These are phyloP conservation scores for Brachionus rubens DNA, from an alignment of 1,140 invertebrate species.

Conservation along the genomic window DNA sequence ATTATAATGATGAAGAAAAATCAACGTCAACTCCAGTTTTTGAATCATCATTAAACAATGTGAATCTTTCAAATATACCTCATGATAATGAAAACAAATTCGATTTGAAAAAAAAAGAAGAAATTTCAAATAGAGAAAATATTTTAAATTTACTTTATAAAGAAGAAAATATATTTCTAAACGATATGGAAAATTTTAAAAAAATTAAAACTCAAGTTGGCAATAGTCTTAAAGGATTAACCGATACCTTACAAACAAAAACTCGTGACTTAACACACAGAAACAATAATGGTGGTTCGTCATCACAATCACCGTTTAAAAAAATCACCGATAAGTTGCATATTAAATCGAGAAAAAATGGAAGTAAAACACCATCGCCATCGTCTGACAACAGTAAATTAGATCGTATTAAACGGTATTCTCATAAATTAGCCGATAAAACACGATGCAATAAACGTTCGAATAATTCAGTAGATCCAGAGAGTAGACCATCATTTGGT, in stretches of 20 bases:
- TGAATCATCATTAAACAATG: too few species aligned
- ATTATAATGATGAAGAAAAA: neutral
- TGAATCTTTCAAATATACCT: too few species aligned
- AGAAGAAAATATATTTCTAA: neutral
- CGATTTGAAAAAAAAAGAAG: neutral
- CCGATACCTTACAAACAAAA: neutral
- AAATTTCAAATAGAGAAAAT: neutral
- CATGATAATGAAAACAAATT: too few species aligned
- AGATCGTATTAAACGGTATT: neutral
- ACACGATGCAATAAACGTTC: slow-evolving; percentile 6
- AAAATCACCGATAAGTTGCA: slow-evolving; percentile 35
- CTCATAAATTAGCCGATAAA: slow-evolving; percentile 6
- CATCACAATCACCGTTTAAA: neutral
- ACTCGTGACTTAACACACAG: neutral
- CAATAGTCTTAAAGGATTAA: slow-evolving; percentile 14
- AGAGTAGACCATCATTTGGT: slow-evolving; percentile 9
- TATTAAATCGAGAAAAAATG: neutral
- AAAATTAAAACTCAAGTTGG: slow-evolving; percentile 12
- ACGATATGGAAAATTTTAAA: slow-evolving; percentile 30
- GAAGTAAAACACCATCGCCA: neutral
- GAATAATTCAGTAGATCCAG: neutral
- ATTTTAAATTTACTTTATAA: neutral
- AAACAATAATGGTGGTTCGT: neutral
- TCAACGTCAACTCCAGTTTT: too few species aligned
- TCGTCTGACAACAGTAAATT: neutral